phyloP scores from a whole-genome alignment of 2,797 vertebrate species.

The Otus scops region DNA sequence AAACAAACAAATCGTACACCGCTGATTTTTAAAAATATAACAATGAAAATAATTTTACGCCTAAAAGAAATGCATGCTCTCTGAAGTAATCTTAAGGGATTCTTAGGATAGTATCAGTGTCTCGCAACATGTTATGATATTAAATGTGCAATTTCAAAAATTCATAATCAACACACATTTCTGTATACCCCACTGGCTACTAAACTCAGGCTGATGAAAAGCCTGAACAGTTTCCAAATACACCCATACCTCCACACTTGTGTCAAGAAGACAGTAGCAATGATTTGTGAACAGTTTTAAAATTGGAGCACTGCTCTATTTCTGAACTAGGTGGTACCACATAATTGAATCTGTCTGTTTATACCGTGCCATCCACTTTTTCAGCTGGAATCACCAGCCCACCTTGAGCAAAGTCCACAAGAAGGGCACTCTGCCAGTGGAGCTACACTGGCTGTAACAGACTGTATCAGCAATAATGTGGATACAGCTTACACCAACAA shows the following conservation, averaged over 20 bases:
- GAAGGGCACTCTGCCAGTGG: not conserved
- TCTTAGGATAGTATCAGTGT: not conserved
- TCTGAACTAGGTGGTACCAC: not conserved
- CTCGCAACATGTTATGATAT: not conserved
- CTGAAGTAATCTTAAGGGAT: not conserved
- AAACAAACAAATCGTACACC: accelerated
- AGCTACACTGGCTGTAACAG: not conserved
- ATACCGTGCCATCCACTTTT: not conserved
- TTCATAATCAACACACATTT: not conserved
- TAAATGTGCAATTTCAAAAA: not conserved
- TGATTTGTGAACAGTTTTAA: not conserved
- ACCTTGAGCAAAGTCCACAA: not conserved
- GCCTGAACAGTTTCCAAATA: not conserved
- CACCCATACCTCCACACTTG: not conserved
- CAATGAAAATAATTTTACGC: not conserved
- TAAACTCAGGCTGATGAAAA: not conserved
- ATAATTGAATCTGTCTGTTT: not conserved
- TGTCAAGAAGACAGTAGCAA: not conserved
- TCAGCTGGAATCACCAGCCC: not conserved
- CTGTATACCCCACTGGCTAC: not conserved
- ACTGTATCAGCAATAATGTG: not conserved
- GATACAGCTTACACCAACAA: not conserved
- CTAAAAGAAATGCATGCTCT: accelerated
- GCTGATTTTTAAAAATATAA: not conserved
- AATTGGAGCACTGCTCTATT: not conserved